Evolutionary conservation across 2,113 vertebrate species (phyloP), one percentile per base, ranked within the genome.

Genomic region (Hippocampus comes): DNA sequence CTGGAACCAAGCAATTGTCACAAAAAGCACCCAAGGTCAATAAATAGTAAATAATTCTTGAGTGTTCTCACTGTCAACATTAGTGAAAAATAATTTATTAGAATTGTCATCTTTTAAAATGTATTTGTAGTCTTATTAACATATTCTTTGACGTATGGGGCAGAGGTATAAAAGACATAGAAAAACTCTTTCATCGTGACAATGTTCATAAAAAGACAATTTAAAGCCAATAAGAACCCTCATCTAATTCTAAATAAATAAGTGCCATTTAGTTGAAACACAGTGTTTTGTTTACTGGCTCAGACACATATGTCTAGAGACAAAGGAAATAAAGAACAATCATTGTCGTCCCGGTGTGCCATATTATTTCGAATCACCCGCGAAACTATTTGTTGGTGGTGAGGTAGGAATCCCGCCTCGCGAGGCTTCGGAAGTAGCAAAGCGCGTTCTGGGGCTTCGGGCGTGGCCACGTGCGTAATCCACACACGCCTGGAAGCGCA

Each of bases 141-240:
- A 77, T 81, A 7, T 21, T 69, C 67, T 72, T 9, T 42, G 53
- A 73, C 61, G 77, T 79, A 79, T 76, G 75, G 86, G 55, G 78
- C 78, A 85, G 67, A 83, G 77, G 85, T 87, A 87, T 49, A 77
- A 79, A 76, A 48, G 23, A 64, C 75, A 77, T 61, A 68, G 82
- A 87, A 67, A 86, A 83, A 81, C 78, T 56, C 74, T 53, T 78
- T 69, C 70, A 77, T 42, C 53, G 71, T 63, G 56, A 66, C 46
- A 70, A 23, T 69, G 65, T 43, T 74, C n/a, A 57, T 69, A 78
- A 85, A 73, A 80, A 85, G 64, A 68, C 71, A 79, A 74, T 82
- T 78, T 46, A 42, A 56, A 71, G 55, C 61, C 30, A 78, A 9
- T 61, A 34, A 18, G 5, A 60, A 60, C 25, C 27, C 25, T 61